A percentile compares a stretch with the other conserved stretches of the same genome.
phyloP scores from a whole-genome alignment of 2,888 invertebrate species.

The Macrosoma leucophasiata region DNA sequence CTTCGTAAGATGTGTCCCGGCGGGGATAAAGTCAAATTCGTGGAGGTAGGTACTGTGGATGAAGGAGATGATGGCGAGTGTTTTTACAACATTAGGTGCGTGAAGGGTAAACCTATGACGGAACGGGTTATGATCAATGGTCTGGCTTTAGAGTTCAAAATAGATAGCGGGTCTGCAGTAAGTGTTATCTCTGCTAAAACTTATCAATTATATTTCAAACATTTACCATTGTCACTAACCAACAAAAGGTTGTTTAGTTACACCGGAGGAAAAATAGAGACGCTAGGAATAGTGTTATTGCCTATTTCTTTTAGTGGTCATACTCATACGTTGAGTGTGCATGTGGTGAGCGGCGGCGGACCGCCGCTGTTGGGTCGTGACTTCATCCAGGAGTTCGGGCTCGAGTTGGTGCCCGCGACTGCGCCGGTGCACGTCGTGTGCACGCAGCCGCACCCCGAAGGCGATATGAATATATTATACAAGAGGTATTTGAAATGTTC shows the following conservation, averaged over 20 bases:
- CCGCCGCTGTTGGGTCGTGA: slow-evolving; percentile 25
- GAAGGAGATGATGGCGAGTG: too few relatives aligned
- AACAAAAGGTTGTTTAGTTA: slow-evolving; percentile 18
- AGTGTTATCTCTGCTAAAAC: slow-evolving; percentile 19
- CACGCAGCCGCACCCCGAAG: too few relatives aligned
- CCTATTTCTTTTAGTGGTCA: slow-evolving; percentile 12
- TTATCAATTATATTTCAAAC: slow-evolving; percentile 17
- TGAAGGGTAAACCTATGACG: slow-evolving; percentile 19
- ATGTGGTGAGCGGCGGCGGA: slow-evolving; percentile 25
- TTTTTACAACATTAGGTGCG: too few relatives aligned
- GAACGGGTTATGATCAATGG: slow-evolving; percentile 13
- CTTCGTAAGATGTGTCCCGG: slow-evolving; percentile 5
- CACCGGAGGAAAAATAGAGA: slow-evolving; percentile 17
- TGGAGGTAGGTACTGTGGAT: too few relatives aligned
- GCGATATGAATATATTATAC: too few relatives aligned
- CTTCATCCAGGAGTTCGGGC: slow-evolving; percentile 20
- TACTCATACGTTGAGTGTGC: slow-evolving; percentile 15
- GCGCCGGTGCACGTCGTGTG: not conserved
- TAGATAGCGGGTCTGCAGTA: slow-evolving; percentile 24
- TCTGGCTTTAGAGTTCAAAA: slow-evolving; percentile 12
- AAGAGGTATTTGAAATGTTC: too few relatives aligned
- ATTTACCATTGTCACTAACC: slow-evolving; percentile 18
- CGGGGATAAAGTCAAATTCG: too few relatives aligned
- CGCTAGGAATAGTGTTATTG: slow-evolving; percentile 15
- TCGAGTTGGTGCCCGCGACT: slow-evolving; percentile 17